Evolutionary conservation across 92 coral and sea anemone species (phyloP), one percentile per base, ranked within the genome.

Genomic region (Pocillopora meandrina): DNA sequence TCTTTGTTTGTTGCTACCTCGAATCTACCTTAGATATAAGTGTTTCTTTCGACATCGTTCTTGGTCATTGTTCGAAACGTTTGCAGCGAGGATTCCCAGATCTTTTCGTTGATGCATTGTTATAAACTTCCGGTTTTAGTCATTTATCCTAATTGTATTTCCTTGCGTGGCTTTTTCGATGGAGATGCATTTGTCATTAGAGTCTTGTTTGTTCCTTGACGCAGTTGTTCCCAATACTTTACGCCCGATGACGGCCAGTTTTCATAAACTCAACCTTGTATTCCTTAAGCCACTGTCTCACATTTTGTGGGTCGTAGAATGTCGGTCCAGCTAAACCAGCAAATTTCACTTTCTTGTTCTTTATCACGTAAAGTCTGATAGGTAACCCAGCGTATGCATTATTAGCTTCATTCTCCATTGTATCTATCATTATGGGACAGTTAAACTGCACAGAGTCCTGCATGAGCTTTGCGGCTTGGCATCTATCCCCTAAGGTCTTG

Each of bases 291-390:
- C 95, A 90, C 61, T 34, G 60, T 33, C 52, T 77, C 18, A 92
- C 90, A 42, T 85, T 89, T 3, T 76, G 81, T 72, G 76, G 78
- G 5, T 75, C 76, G 75, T 90, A 92, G n/a, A 69, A 87, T 33
- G 85, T 79, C 0, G 95, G 95, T 60, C 95, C 95, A 74, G 88
- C 35, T 7, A 89, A 90, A 56, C 95, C 95, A 1, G 84, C 74
- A 61, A 80, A 88, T 14, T 79, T 77, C 56, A 92, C 75, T 56
- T 76, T 76, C 10, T 90, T 84, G 68, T 82, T 86, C 61, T 74
- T 77, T n/a, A 92, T 86, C 19, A 92, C 70, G 69, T 71, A 85
- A 17, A 85, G 79, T 65, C 95, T 75, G 31, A 91, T 89, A 9
- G 95, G 95, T 6, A 82, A 33, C 0, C 92, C 95, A 2, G 90